Evolutionary conservation across 2,888 invertebrate genomes (phyloP), one percentile per base, ranked within the genome.

Genomic region (Ennomos fuscantarius): DNA sequence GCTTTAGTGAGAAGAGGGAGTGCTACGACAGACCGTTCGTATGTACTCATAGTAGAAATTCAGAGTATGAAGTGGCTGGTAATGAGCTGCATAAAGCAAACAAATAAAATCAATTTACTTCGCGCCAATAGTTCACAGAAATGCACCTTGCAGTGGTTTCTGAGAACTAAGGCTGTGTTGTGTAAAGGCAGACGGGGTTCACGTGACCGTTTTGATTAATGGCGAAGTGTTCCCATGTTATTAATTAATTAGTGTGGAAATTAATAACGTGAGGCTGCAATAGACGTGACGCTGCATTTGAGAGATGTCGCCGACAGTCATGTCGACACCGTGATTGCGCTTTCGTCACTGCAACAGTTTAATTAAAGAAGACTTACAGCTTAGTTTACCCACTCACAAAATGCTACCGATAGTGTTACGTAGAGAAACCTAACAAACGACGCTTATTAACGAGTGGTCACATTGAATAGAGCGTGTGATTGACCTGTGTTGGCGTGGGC

Each of bases 221-320:
- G 70, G 79, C 69, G 69, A 69, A 78, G 72, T 77, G 79, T 75
- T 83, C 78, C 79, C 72, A 82, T 81, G 81, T 85, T 83, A 84
- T 85, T 86, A 84, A 87, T 88, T 90, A 90, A 89, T 89, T 87
- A 84, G 79, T 76, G 66, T 77, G 72, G 74, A 83, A 86, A 89
- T 89, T 89, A 90, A 88, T 89, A 86, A 82, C 78, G 84, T 79
- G 74, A 76, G 80, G 82, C 79, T 90, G 90, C 85, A 88, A 79
- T 78, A 84, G 90, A 86, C 89, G 83, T 73, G 75, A 70, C 72
- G 79, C 68, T 80, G 79, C 76, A 65, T 56, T 65, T 52, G 58
- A 76, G 70, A 74, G 73, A 68, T 72, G 79, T 68, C 75, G 74
- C 67, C 69, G 69, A 62, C 72, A 65, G 59, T 67, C 72, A 66